These are phyloP conservation scores for Oligia strigilis DNA, from an alignment of 2,888 invertebrate genomes.

Conservation along the genomic window DNA sequence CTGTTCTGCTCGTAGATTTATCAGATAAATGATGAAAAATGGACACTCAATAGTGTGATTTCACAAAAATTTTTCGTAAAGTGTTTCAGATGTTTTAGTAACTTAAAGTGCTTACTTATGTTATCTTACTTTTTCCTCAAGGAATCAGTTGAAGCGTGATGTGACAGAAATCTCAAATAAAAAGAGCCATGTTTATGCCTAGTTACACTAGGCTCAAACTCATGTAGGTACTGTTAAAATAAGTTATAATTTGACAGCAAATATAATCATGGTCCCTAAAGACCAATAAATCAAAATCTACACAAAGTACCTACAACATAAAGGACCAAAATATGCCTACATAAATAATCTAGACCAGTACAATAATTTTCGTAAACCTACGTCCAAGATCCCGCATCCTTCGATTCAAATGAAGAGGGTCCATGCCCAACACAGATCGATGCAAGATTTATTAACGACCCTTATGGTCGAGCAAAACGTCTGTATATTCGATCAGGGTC, in stretches of 20 bases:
- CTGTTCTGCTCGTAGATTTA: not conserved
- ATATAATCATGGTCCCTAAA: no score
- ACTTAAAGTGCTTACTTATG: constrained; percentile 12
- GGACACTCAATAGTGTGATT: not conserved
- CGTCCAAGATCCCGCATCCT: constrained; percentile 32
- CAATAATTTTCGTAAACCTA: constrained; percentile 31
- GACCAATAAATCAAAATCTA: not conserved
- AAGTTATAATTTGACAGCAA: not conserved
- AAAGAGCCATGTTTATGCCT: not conserved
- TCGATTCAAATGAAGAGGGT: constrained; percentile 71
- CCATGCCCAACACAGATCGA: constrained; percentile 62
- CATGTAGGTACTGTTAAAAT: not conserved
- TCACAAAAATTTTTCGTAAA: not conserved
- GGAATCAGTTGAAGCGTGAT: constrained; percentile 13
- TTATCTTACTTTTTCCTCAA: constrained; percentile 11
- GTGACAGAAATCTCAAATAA: not conserved
- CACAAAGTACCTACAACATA: not conserved
- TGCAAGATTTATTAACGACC: constrained; percentile 73
- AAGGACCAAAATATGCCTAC: not conserved
- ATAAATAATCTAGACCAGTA: constrained; percentile 32
- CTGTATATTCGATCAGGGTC: constrained; percentile 69
- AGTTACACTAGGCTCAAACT: not conserved
- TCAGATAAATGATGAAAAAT: constrained; percentile 7
- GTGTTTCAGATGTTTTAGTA: constrained; percentile 36
- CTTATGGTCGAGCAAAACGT: constrained; percentile 65